Evolutionary conservation across 1,140 invertebrate genomes (phyloP), one percentile per base, ranked within the genome.

Genomic region (Hypsibius dujardini): DNA sequence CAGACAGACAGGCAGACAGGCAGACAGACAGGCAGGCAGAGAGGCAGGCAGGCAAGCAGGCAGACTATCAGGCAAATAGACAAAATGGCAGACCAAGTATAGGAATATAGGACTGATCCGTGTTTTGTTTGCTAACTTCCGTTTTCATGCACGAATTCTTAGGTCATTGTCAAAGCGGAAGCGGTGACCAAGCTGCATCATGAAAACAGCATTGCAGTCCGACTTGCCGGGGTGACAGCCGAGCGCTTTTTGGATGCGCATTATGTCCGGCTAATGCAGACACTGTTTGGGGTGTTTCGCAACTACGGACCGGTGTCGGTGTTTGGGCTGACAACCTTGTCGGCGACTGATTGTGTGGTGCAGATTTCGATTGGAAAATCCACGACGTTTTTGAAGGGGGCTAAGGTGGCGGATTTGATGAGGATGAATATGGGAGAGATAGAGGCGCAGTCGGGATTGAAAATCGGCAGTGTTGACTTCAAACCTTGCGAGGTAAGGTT

Each of bases 81-180:
- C n/a, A n/a, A n/a, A n/a, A n/a, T n/a, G n/a, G n/a, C n/a, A n/a
- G n/a, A n/a, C n/a, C n/a, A n/a, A n/a, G n/a, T n/a, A n/a, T n/a
- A n/a, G n/a, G n/a, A n/a, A n/a, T n/a, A n/a, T n/a, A n/a, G n/a
- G n/a, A n/a, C n/a, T n/a, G n/a, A n/a, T n/a, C n/a, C n/a, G n/a
- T n/a, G n/a, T n/a, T n/a, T n/a, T n/a, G n/a, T n/a, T n/a, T n/a
- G n/a, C n/a, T n/a, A n/a, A n/a, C n/a, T n/a, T n/a, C n/a, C n/a
- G n/a, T n/a, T n/a, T n/a, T n/a, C n/a, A n/a, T n/a, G n/a, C n/a
- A n/a, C n/a, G n/a, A n/a, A n/a, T n/a, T n/a, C n/a, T n/a, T n/a
- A n/a, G n/a, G 86, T 93, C 1, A 87, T 85, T 1, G 84, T 95
- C 0, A 86, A 90, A 77, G 90, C 92, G 75, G 80, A 87, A 47